Conservation (phyloP, 64 coral and sea anemone genomes). For the Montipora efflorescens region DNA sequence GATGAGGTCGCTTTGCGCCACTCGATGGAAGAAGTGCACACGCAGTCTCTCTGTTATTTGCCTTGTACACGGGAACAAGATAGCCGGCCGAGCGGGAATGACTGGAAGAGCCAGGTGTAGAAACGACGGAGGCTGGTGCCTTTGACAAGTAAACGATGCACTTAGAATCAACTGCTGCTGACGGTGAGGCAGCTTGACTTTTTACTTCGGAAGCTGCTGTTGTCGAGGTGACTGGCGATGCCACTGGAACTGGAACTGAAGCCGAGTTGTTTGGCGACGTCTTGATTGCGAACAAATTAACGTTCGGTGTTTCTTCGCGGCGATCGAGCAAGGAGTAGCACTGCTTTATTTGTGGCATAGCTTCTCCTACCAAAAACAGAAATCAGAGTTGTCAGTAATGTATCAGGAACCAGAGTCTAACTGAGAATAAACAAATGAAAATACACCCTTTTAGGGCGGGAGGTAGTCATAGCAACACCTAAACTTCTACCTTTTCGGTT, state of each 20-base stretch:
- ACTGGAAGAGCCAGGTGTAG: background rate
- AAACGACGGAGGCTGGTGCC: background rate
- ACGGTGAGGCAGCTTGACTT: background rate
- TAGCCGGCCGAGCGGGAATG: constrained; percentile 31
- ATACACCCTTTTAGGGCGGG: too few species aligned
- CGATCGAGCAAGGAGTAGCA: constrained; percentile 67
- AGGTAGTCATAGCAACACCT: background rate
- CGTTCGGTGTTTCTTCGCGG: background rate
- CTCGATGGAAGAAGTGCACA: constrained; percentile 58
- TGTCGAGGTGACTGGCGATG: constrained; percentile 23
- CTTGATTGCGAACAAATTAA: background rate
- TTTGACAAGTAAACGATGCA: constrained; percentile 42
- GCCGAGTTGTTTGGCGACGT: constrained; percentile 13
- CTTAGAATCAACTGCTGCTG: background rate
- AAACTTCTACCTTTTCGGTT: background rate
- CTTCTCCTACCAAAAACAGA: constrained; percentile 29
- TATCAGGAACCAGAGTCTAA: too few species aligned
- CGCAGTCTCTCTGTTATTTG: constrained; percentile 37
- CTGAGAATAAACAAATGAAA: too few species aligned
- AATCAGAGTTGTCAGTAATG: background rate
- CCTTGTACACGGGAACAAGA: constrained; percentile 63
- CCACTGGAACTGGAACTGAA: background rate
- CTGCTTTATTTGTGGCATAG: constrained; percentile 71
- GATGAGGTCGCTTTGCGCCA: background rate
- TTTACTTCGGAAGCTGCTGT: background rate